Evolutionary conservation across 2,888 invertebrate species (phyloP), one percentile per base, ranked within the genome.

Genomic region (Hipparchia semele): DNA sequence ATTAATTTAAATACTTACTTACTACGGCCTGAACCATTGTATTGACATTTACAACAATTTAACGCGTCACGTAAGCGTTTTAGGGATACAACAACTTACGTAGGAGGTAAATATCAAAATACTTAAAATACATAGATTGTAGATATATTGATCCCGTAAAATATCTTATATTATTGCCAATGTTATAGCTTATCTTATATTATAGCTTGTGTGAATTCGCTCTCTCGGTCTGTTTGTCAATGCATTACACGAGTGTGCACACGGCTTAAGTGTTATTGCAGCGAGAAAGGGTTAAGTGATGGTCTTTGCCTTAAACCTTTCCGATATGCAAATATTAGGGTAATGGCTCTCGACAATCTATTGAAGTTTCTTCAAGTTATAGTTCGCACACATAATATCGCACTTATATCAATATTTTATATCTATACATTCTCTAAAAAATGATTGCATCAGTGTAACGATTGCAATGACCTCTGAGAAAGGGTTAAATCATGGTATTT

Each of bases 181-280:
- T 51, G 51, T 51, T n/a, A n/a, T n/a, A n/a, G n/a, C n/a, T n/a
- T n/a, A n/a, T n/a, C n/a, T n/a, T n/a, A n/a, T n/a, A n/a, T n/a
- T n/a, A 65, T 51, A 65, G 64, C 51, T 51, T 10, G 64, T 23
- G 51, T 51, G 10, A 51, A 65, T 65, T 64, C 23, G 13, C 49
- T 46, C 49, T 9, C 10, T 23, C 49, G 13, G 23, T 51, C 23
- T 51, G 64, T 65, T 65, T 65, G 64, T 23, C 23, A 51, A 53
- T 51, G 51, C 64, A 65, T 65, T 65, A 65, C 64, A 65, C 12
- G 51, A 65, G 64, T 23, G 51, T 62, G 61, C 13, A n/a, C 62
- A 51, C 51, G 9, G 51, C 51, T 53, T 51, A 51, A 65, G 64
- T 65, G 64, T 65, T 65, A 65, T 65, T 12, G 49, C 51, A 51